Evolutionary conservation across 2,113 vertebrate genomes (phyloP).

Genomic region (Nothobranchius kuhntae): DNA sequence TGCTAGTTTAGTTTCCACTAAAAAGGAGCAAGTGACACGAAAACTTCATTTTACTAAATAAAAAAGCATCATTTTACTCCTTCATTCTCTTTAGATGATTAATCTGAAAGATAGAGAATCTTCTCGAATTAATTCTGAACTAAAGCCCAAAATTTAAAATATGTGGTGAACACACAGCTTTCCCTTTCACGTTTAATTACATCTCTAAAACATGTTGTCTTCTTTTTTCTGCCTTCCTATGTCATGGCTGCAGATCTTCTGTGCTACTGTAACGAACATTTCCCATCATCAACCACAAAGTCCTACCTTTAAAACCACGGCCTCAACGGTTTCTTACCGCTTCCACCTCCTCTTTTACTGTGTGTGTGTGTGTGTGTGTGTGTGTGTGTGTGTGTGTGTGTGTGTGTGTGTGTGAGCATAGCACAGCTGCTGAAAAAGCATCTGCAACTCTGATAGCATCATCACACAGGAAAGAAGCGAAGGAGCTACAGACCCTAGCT

Average conservation of each 20-base stretch:
- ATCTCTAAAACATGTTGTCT: constrained; percentile 10
- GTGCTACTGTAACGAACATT: constrained; percentile 87
- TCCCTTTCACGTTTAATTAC: neutral
- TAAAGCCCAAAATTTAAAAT: constrained; percentile 13
- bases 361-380: constrained; percentile 8
- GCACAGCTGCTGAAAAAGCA: constrained; percentile 66
- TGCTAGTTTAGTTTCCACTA: neutral
- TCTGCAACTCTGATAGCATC: constrained; percentile 79
- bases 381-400: neutral
- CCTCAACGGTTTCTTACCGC: constrained; percentile 91
- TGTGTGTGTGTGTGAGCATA: constrained; percentile 43
- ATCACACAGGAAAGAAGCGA: constrained; percentile 77
- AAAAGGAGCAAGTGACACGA: neutral
- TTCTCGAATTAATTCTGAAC: neutral
- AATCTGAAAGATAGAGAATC: neutral
- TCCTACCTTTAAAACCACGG: constrained; percentile 88
- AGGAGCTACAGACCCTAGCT: constrained; percentile 44
- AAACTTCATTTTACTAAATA: neutral
- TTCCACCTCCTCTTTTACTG: constrained; percentile 82
- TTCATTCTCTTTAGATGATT: neutral
- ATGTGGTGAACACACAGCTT: neutral
- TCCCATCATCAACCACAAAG: constrained; percentile 90
- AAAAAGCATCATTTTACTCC: neutral
- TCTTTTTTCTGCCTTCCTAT: constrained; percentile 17
- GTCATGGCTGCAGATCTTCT: constrained; percentile 19